Conservation (phyloP, 2,113 vertebrate genomes). For the Dicerorhinus sumatrensis region DNA sequence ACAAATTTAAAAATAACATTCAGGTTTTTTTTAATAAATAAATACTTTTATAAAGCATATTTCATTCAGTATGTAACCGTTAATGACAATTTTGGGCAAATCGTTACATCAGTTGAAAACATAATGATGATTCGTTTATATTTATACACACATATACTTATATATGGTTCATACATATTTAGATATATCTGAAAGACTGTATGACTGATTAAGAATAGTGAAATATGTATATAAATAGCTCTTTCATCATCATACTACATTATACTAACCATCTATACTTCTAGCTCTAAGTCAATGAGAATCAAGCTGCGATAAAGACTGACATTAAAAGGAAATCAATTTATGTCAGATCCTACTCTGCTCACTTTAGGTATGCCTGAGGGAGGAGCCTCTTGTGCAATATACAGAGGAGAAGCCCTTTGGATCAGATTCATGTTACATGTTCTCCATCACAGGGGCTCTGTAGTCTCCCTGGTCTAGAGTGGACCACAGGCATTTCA, state of each 20-base stretch:
- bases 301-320: background rate
- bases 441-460: background rate
- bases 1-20: background rate
- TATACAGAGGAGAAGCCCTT: background rate
- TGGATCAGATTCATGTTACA: background rate
- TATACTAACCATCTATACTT: background rate
- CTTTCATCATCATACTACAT: background rate
- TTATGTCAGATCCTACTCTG: background rate
- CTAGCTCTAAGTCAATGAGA: background rate
- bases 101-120: background rate
- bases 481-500: background rate
- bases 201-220: background rate
- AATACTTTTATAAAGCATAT: background rate
- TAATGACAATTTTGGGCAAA: background rate
- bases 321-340: background rate
- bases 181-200: background rate
- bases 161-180: background rate
- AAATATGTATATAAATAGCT: background rate
- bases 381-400: background rate
- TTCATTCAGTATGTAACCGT: background rate
- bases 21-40: background rate
- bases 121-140: background rate
- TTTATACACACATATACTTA: background rate
- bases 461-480: background rate
- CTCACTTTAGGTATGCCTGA: background rate